Evolutionary conservation across 1,140 invertebrate genomes (phyloP).

Genomic region (Micrasema minimum): DNA sequence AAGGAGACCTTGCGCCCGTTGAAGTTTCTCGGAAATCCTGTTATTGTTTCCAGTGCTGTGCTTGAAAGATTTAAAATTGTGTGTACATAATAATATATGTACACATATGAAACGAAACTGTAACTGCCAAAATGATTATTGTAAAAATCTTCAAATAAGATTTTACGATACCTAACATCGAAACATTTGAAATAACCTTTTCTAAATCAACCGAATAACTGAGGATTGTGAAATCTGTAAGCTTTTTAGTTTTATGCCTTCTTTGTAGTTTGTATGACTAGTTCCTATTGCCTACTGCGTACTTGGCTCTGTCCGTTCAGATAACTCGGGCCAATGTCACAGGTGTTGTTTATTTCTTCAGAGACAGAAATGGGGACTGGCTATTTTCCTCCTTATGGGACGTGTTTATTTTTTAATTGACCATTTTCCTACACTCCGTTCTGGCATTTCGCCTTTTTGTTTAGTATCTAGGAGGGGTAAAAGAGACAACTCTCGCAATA

Average conservation of each 20-base stretch:
- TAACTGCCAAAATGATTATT: no score
- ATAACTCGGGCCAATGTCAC: not conserved
- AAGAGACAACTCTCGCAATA: conserved; percentile 8
- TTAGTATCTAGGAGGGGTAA: not conserved
- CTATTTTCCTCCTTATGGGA: conserved; percentile 36
- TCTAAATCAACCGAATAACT: no score
- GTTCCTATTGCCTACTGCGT: no score
- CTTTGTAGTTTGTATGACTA: no score
- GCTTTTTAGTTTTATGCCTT: no score
- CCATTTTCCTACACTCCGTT: conserved; percentile 29
- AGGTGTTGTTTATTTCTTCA: conserved; percentile 36
- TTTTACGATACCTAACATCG: no score
- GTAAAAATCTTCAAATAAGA: no score
- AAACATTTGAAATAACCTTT: no score
- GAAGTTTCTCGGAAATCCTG: conserved; percentile 5
- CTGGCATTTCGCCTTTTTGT: conserved; percentile 25
- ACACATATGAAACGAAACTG: no score
- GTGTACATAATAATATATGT: no score
- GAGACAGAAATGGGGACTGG: conserved; percentile 2
- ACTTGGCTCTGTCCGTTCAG: no score
- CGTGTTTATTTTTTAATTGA: conserved; percentile 53
- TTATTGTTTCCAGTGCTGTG: conserved; percentile 1
- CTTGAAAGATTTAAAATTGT: conserved; percentile 20
- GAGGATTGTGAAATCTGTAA: no score
- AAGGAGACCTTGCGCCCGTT: conserved; percentile 10